Evolutionary conservation across 1,140 invertebrate species (phyloP).

Genomic region (Coenobita brevimanus): DNA sequence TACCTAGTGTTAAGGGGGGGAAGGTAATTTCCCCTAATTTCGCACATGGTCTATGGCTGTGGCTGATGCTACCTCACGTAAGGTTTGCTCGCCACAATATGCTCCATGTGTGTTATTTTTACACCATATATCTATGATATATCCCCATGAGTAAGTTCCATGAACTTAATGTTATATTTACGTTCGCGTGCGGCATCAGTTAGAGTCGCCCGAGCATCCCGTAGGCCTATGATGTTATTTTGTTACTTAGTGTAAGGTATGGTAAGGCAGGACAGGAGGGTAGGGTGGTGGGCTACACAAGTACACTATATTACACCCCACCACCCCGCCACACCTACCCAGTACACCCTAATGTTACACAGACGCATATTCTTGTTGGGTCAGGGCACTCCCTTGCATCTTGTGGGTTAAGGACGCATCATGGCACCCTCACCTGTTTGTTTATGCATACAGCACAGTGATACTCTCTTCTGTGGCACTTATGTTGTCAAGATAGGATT

Average conservation of each 20-base stretch:
- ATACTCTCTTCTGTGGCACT: too few species aligned
- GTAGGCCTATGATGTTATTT: constrained; percentile 52
- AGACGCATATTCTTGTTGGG: too few species aligned
- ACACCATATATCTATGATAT: constrained; percentile 91
- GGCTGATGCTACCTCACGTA: not conserved
- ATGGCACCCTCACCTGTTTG: too few species aligned
- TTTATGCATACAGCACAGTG: not conserved
- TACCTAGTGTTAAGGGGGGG: constrained; percentile 64
- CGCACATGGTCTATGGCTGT: constrained; percentile 46
- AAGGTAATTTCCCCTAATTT: constrained; percentile 69
- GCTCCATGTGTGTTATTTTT: constrained; percentile 67
- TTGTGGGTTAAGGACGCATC: too few species aligned
- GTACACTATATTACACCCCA: too few species aligned
- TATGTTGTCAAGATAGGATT: not conserved
- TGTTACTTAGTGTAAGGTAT: not conserved
- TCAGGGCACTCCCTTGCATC: too few species aligned
- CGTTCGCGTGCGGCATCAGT: constrained; percentile 41
- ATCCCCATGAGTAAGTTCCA: constrained; percentile 92
- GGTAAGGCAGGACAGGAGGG: not conserved
- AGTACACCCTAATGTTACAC: too few species aligned
- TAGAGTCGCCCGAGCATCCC: constrained; percentile 46
- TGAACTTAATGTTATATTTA: constrained; percentile 78
- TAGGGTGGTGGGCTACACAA: too few species aligned
- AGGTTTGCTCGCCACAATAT: constrained; percentile 32
- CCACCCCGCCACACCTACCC: too few species aligned